Evolutionary conservation across 2,113 vertebrate genomes (phyloP), one percentile per base, ranked within the genome.

Genomic region (Sinocyclocheilus anophthalmus): DNA sequence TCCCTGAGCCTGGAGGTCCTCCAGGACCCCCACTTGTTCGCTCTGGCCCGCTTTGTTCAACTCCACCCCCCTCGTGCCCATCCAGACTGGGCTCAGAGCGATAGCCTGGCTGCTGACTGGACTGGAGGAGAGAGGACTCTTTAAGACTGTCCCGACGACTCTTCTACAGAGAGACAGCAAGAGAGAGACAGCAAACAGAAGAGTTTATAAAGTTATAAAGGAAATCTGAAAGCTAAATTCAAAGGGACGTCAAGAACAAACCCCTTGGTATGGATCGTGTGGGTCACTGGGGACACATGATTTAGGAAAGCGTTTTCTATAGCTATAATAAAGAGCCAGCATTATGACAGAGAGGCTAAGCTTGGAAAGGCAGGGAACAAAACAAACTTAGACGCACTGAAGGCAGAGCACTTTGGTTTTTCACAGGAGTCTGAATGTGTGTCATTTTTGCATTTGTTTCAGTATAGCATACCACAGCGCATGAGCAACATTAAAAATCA

Each of bases 31-130:
- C 88, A 11, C 59, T 85, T 45, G 90, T 91, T 86, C 90, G 85
- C 85, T 90, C 90, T 0, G 89, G 89, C 30, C 84, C 88, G 2
- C 85, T 88, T 6, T 72, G 91, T 12, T 88, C 89, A 10, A 81
- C 87, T 39, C 70, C 90, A 22, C 90, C 92, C 45, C 63, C 91
- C 73, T 91, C 94, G 59, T 89, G 90, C 13, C 95, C 95, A 88
- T 99, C 97, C 93, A 99, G 93, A 89, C 97, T 99, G 0, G 98
- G 97, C 93, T 99, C 97, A 0, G 98, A 99, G 90, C 96, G 97
- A 92, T 97, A 99, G 90, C 96, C 97, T 18, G 96, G 95, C 88
- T 98, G 97, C 90, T 95, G 96, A 91, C 96, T 94, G 45, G 96
- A 91, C 88, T 98, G 97, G 1, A 96, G 95, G 63, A 97, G 94